Percentiles rank a stretch among this genome's conserved stretches.
Evolutionary conservation across 2,888 invertebrate genomes (phyloP).

Genomic region (Octodonta nipae): DNA sequence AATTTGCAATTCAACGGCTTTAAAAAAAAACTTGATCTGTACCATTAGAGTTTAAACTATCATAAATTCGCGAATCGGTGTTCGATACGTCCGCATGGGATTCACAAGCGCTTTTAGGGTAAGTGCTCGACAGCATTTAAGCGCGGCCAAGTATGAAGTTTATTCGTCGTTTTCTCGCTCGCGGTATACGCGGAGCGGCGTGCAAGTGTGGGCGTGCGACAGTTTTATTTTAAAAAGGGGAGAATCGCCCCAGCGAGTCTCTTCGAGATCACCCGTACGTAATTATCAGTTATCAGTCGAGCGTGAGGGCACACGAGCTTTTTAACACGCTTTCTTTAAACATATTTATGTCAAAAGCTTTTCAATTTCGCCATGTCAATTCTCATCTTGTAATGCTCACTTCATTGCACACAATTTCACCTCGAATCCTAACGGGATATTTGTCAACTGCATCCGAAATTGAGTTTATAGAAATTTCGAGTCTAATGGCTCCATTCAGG

Average conservation of each 20-base stretch:
- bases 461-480: no score
- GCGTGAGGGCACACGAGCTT: conserved; percentile 34
- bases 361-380: conserved; percentile 32
- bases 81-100: conserved; percentile 28
- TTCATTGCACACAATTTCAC: conserved; percentile 23
- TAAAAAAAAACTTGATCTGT: conserved; percentile 26
- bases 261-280: conserved; percentile 37
- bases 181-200: no score
- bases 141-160: conserved; percentile 33
- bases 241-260: conserved; percentile 27
- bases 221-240: conserved; percentile 33
- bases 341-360: conserved; percentile 36
- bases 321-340: conserved; percentile 35
- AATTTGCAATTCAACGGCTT: conserved; percentile 28
- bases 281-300: conserved; percentile 36
- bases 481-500: no score
- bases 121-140: conserved; percentile 32
- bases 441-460: no score
- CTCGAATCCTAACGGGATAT: no score
- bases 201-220: conserved; percentile 32
- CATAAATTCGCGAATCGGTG: conserved; percentile 34
- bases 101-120: conserved; percentile 28
- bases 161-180: conserved; percentile 33
- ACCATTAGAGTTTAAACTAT: conserved; percentile 32
- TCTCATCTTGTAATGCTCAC: conserved; percentile 27